These are phyloP conservation scores for Philonicus albiceps DNA, from an alignment of 2,888 invertebrate genomes.

Conservation along the genomic window DNA sequence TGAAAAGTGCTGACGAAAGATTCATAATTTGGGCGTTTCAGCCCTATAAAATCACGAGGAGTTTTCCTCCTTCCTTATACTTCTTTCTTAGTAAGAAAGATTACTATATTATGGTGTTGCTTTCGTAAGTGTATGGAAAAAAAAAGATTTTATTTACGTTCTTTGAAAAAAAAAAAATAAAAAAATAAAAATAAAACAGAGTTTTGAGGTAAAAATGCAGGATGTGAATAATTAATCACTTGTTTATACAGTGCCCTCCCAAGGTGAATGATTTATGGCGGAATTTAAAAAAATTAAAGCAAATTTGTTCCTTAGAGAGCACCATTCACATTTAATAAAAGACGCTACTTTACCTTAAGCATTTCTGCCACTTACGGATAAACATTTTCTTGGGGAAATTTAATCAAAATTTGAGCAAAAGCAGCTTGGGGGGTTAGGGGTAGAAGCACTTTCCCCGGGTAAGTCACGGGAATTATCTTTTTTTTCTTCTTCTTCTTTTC, in stretches of 20 bases:
- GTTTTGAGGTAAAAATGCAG: background rate
- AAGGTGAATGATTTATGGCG: background rate
- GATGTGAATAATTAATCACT: background rate
- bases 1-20: background rate
- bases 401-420: background rate
- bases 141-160: background rate
- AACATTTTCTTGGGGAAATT: background rate
- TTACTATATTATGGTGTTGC: background rate
- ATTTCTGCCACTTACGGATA: background rate
- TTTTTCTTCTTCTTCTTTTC: background rate
- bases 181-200: background rate
- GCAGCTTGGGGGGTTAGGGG: too few relatives aligned
- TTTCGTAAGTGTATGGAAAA: background rate
- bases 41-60: background rate
- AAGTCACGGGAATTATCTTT: background rate
- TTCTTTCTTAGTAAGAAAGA: background rate
- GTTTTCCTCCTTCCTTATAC: background rate
- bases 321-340: background rate
- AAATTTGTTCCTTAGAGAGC: background rate
- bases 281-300: background rate
- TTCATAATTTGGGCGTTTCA: background rate
- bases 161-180: background rate
- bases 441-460: background rate
- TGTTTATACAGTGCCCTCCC: background rate
- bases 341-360: background rate